Percentiles rank a stretch among this genome's conserved stretches.
Evolutionary conservation across 37 sponge, comb jelly and placozoan species (phyloP).

Genomic region (Theonella swinhoei): DNA sequence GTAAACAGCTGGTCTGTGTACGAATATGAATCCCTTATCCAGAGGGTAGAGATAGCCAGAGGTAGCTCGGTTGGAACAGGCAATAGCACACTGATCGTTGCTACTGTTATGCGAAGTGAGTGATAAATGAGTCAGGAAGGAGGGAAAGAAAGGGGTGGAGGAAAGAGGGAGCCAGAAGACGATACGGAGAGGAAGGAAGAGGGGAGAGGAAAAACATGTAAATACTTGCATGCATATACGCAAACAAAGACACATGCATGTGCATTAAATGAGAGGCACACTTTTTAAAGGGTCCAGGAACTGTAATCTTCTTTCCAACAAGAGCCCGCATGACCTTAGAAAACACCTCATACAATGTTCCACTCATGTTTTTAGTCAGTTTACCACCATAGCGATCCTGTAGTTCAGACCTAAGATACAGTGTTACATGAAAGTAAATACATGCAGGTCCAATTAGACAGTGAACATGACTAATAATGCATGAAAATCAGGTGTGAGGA

Average conservation of each 20-base stretch:
- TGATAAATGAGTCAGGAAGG: too few species aligned
- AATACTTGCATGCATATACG: neutral
- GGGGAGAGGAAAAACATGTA: neutral
- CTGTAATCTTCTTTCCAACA: conserved; percentile 92
- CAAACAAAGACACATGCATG: neutral
- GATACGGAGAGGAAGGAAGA: neutral
- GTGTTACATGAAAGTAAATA: too few species aligned
- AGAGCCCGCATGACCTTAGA: conserved; percentile 88
- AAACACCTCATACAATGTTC: conserved; percentile 89
- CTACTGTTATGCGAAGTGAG: too few species aligned
- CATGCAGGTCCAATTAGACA: too few species aligned
- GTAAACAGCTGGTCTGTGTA: conserved; percentile 94
- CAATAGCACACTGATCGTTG: conserved; percentile 72
- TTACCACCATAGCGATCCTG: conserved; percentile 67
- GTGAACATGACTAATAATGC: too few species aligned
- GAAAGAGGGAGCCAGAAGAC: neutral
- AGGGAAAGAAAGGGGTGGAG: too few species aligned
- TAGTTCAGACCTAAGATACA: conserved; percentile 47
- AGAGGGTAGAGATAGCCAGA: conserved; percentile 94
- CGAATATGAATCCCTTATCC: conserved; percentile 95
- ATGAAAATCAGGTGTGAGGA: too few species aligned
- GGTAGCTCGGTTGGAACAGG: conserved; percentile 86
- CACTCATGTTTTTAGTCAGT: conserved; percentile 82
- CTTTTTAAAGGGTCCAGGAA: conserved; percentile 91
- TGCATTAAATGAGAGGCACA: neutral